A percentile compares a stretch with the other conserved stretches of the same genome.
Conservation (phyloP, 2,797 vertebrate species). For the Lagodon rhomboides region DNA sequence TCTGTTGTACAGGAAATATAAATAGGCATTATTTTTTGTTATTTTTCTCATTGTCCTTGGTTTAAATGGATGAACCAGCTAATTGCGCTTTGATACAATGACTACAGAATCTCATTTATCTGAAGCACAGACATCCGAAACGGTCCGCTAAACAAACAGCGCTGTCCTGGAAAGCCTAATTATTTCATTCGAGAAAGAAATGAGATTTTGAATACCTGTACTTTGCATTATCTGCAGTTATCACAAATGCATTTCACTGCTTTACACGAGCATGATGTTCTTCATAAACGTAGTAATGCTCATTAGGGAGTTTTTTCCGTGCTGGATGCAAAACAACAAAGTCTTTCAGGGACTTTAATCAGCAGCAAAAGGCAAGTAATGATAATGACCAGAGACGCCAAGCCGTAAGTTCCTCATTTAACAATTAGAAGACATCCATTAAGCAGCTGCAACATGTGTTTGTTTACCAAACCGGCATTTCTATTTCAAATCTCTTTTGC, state of each 20-base stretch:
- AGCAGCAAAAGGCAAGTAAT: constrained; percentile 11
- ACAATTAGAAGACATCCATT: neutral
- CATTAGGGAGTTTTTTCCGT: constrained; percentile 3
- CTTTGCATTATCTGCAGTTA: constrained; percentile 40
- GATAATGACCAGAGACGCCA: constrained; percentile 10
- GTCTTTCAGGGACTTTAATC: constrained; percentile 16
- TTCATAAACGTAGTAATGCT: neutral
- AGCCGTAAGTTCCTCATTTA: constrained; percentile 18
- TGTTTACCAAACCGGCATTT: neutral
- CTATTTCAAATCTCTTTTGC: neutral
- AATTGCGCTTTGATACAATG: constrained; percentile 58
- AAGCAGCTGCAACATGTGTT: constrained; percentile 22
- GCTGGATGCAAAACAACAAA: constrained; percentile 3
- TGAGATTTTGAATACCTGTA: constrained; percentile 53
- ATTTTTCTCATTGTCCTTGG: constrained; percentile 28
- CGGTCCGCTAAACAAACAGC: constrained; percentile 64
- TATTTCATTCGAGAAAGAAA: constrained; percentile 54
- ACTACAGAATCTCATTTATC: constrained; percentile 63
- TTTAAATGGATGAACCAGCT: constrained; percentile 57
- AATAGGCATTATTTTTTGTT: neutral
- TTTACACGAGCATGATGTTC: neutral
- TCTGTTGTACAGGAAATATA: constrained; percentile 10
- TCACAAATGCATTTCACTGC: constrained; percentile 9
- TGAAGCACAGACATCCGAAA: constrained; percentile 57
- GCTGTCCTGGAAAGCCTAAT: constrained; percentile 58